Evolutionary conservation across 1,140 invertebrate genomes (phyloP).

Genomic region (Doryteuthis pealeii): DNA sequence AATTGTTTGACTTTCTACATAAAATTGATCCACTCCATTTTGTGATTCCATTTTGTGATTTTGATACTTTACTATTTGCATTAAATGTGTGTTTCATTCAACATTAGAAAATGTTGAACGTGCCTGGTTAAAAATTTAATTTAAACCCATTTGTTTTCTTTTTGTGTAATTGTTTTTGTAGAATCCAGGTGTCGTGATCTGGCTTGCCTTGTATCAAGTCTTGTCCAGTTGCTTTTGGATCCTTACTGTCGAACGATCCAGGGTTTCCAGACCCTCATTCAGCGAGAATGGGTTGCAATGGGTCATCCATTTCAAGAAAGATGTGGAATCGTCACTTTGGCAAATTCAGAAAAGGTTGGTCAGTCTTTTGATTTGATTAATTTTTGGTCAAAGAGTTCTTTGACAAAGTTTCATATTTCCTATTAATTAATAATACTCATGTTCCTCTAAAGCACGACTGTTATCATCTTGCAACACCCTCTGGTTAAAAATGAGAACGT

Average conservation of each 20-base stretch:
- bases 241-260: constrained; percentile 77
- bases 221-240: constrained; percentile 86
- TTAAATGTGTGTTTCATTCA: too few relatives aligned
- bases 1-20: too few relatives aligned
- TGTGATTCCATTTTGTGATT: too few relatives aligned
- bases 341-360: constrained; percentile 41
- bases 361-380: neutral
- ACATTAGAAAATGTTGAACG: too few relatives aligned
- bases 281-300: constrained; percentile 92
- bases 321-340: constrained; percentile 65
- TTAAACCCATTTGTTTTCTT: too few relatives aligned
- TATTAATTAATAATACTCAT: too few relatives aligned
- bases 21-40: too few relatives aligned
- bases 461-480: too few relatives aligned
- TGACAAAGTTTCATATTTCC: neutral
- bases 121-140: too few relatives aligned
- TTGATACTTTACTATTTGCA: too few relatives aligned
- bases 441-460: too few relatives aligned
- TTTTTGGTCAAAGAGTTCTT: neutral
- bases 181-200: constrained; percentile 83
- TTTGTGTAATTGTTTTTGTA: constrained; percentile 62
- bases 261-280: constrained; percentile 89
- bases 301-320: constrained; percentile 84
- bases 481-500: too few relatives aligned
- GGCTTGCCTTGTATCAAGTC: constrained; percentile 81